Percentiles rank a stretch among this genome's conserved stretches.
Evolutionary conservation across 2,797 vertebrate genomes (phyloP).

Genomic region (Acrossocheilus wenchowensis): DNA sequence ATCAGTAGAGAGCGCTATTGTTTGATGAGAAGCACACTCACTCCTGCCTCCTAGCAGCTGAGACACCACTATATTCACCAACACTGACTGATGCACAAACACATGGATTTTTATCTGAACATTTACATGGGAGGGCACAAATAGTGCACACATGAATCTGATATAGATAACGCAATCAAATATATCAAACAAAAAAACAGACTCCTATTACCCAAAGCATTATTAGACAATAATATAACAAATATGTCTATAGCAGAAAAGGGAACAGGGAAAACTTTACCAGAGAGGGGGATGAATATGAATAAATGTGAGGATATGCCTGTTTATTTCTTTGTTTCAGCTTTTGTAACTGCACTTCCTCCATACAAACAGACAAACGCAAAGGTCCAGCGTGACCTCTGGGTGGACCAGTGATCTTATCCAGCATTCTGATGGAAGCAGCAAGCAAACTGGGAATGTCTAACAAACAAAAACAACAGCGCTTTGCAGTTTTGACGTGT

Average conservation of each 20-base stretch:
- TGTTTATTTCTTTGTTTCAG: neutral
- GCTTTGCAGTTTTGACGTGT: neutral
- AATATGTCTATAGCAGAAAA: neutral
- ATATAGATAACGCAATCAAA: neutral
- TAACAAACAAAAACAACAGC: slow-evolving; percentile 9
- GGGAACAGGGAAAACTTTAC: neutral
- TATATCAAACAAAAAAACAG: neutral
- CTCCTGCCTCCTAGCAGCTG: neutral
- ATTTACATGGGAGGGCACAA: neutral
- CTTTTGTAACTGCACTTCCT: neutral
- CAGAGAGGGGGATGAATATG: neutral
- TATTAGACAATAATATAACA: neutral
- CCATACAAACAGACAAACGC: neutral
- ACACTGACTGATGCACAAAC: neutral
- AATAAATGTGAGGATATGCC: neutral
- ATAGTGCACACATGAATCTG: neutral
- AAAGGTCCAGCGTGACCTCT: neutral
- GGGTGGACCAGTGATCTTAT: slow-evolving; percentile 28
- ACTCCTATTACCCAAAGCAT: neutral
- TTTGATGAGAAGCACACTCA: neutral
- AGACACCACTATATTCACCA: neutral
- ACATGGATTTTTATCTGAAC: neutral
- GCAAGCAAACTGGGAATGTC: neutral
- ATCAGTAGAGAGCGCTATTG: neutral
- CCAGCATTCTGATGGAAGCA: neutral